Conservation (phyloP, 1,140 invertebrate species). For the Diorhabda elongata region DNA sequence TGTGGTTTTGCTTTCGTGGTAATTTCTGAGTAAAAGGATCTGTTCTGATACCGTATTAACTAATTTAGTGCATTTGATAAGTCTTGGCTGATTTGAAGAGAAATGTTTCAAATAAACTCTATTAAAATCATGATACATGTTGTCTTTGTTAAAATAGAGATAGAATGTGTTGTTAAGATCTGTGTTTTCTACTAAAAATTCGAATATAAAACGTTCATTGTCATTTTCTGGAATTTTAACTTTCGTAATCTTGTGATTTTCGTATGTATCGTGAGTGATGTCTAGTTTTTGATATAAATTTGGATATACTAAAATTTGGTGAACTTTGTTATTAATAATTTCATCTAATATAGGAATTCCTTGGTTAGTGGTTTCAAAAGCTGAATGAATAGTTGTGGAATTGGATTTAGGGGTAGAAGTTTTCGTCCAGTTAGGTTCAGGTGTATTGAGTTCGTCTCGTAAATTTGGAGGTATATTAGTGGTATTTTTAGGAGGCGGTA, state of each 20-base stretch:
- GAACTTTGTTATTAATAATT: conserved; percentile 4
- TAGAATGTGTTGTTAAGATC: conserved; percentile 12
- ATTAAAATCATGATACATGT: conserved; percentile 17
- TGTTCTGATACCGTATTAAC: conserved; percentile 18
- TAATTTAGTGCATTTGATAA: conserved; percentile 17
- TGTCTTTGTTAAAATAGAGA: conserved; percentile 12
- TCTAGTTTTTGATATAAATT: not conserved
- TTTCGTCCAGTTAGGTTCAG: not conserved
- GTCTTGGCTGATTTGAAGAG: conserved; percentile 14
- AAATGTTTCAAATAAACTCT: conserved; percentile 18
- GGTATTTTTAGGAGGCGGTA: not conserved
- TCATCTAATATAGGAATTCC: conserved; percentile 1
- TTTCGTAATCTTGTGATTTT: conserved; percentile 18
- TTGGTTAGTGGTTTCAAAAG: not conserved
- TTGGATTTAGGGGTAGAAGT: not conserved
- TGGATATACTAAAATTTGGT: no score
- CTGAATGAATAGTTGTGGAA: not conserved
- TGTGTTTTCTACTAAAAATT: conserved; percentile 19
- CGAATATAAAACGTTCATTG: conserved; percentile 14
- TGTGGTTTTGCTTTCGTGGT: conserved; percentile 26
- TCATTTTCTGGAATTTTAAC: conserved; percentile 13
- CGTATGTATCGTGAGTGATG: not conserved
- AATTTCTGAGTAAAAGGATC: conserved; percentile 21
- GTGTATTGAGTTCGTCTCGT: no score
- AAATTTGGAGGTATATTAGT: not conserved